Base-by-base conservation (phyloP, 35 echinoderm and acorn worm species). In the Heliocidaris erythrogramma region DNA sequence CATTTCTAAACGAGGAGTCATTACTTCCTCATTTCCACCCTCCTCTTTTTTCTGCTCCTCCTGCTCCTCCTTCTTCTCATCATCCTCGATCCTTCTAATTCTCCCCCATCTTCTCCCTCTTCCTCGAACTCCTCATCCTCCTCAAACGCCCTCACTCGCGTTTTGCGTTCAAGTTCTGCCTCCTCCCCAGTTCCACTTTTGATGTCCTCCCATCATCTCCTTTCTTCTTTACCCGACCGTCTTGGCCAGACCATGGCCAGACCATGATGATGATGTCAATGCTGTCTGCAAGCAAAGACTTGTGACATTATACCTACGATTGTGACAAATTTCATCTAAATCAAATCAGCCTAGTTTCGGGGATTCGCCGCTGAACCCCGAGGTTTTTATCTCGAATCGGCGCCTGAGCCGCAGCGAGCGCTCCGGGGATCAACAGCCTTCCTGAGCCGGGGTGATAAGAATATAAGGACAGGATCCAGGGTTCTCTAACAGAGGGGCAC, bases 241-340 rank as follows among this genome's bases (percentile, higher is more conserved):
- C 85, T 86, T 30, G 12, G 9, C 85, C 85, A 56, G 7, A 53
- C 49, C n/a, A n/a, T n/a, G 50, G 0, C 50, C 6, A 53, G 61
- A n/a, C 21, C 65, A 78, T 78, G 27, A 78, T 78, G 65, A 78
- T 78, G 65, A 78, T 78, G 27, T 78, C 65, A 78, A 18, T 78
- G 65, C 21, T 78, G 65, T 5, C 65, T 78, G 21, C 65, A 21
- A n/a, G 65, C 21, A 78, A 78, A n/a, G 65, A 78, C 65, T 78
- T 78, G 27, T 78, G 65, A 78, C 65, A 78, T 27, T 78, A 78
- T 78, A 78, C 65, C 65, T 78, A 78, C 65, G 65, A 78, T 78
- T 78, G 65, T 78, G 65, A 78, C 65, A 78, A n/a, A 78, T 78
- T 78, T 78, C 65, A 78, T 78, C 21, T 78, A 78, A 78, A 78